Percentiles rank a stretch among this genome's conserved stretches.
Conservation (phyloP, 2,888 invertebrate species). For the Acanthopleura granulata region DNA sequence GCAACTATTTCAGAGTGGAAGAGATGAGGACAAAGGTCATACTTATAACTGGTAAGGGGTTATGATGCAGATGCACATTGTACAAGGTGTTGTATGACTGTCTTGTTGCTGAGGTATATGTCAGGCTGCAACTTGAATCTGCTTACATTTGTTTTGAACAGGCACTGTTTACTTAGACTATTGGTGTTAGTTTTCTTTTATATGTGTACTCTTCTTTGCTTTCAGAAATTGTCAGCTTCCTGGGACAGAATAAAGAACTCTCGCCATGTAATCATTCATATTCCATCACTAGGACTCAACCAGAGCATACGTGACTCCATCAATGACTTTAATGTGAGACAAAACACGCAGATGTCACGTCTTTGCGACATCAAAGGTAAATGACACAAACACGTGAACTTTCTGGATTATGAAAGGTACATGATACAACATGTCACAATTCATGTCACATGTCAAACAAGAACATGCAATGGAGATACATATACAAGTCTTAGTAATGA, state of each 20-base stretch:
- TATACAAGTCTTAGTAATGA: too few species aligned
- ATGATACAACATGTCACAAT: too few species aligned
- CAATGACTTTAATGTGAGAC: slow-evolving; percentile 60
- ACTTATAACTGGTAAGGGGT: too few species aligned
- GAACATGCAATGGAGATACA: too few species aligned
- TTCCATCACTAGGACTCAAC: slow-evolving; percentile 67
- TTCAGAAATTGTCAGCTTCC: slow-evolving; percentile 56
- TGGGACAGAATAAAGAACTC: slow-evolving; percentile 65
- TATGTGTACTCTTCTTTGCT: slow-evolving; percentile 4
- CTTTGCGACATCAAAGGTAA: slow-evolving; percentile 68
- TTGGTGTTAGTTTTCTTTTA: not conserved
- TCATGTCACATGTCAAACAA: too few species aligned
- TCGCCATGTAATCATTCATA: slow-evolving; percentile 64
- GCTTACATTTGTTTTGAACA: not conserved
- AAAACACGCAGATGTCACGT: slow-evolving; percentile 69
- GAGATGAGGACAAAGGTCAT: too few species aligned
- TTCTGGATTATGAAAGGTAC: too few species aligned
- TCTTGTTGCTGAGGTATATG: not conserved
- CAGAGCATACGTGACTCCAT: slow-evolving; percentile 63
- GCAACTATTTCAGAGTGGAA: too few species aligned
- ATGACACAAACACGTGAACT: too few species aligned
- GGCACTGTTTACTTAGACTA: too few species aligned
- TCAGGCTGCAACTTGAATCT: not conserved
- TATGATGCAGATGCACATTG: too few species aligned
- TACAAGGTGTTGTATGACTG: too few species aligned